Percentiles rank a stretch among this genome's conserved stretches.
phyloP scores from a whole-genome alignment of 1,140 invertebrate genomes.

The Pseudachorutes palmiensis region DNA sequence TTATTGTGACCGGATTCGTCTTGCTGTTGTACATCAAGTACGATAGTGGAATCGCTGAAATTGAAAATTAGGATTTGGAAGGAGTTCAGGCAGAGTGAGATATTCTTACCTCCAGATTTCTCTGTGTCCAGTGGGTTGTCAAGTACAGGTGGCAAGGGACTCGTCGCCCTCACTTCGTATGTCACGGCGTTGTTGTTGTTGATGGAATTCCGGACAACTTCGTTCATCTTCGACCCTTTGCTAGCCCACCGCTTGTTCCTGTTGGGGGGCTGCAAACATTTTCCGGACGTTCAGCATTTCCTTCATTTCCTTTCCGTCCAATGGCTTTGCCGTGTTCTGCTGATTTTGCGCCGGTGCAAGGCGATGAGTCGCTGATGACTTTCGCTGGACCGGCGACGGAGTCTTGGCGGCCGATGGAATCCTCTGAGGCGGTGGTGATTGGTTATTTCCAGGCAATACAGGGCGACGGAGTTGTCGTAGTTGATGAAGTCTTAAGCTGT shows the following conservation, averaged over 20 bases:
- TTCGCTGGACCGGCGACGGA: not conserved
- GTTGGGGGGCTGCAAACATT: not conserved
- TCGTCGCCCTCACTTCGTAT: not conserved
- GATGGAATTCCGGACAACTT: not conserved
- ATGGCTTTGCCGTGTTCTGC: too few relatives aligned
- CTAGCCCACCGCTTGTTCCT: not conserved
- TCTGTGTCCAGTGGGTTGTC: not conserved
- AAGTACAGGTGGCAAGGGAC: not conserved
- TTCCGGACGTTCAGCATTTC: not conserved
- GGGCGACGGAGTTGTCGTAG: too few relatives aligned
- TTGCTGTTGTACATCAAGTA: conserved; percentile 1
- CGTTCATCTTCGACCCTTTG: not conserved
- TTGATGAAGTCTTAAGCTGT: too few relatives aligned
- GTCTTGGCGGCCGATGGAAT: not conserved
- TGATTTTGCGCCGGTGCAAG: not conserved
- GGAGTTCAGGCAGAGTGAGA: not conserved
- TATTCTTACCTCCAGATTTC: not conserved
- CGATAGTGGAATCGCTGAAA: not conserved
- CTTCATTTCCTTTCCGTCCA: not conserved
- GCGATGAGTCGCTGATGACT: not conserved
- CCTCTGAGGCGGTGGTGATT: too few relatives aligned
- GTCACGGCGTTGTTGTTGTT: not conserved
- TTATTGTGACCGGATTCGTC: not conserved
- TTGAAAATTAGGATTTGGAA: not conserved
- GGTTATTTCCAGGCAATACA: too few relatives aligned